Evolutionary conservation across 2,113 vertebrate species (phyloP), one percentile per base, ranked within the genome.

Genomic region (Echinops telfairi): DNA sequence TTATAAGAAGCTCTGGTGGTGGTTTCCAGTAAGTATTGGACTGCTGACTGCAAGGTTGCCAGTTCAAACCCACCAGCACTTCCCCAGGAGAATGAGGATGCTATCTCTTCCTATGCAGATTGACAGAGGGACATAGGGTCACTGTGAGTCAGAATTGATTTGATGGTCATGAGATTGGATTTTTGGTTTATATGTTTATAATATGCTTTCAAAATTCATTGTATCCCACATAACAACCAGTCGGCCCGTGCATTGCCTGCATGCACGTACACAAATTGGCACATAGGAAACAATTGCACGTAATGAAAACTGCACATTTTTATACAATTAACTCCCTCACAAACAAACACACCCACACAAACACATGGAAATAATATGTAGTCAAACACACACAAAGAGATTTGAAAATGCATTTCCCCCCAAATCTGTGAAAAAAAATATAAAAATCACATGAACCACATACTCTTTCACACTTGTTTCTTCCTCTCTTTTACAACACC

Each of bases 301-400:
- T 17, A 84, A 60, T 53, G 78, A 91, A 95, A 92, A 71, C 81
- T 73, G 89, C 77, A 86, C 58, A 94, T 92, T 91, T 92, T 95
- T 87, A 58, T 71, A 78, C 2, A 70, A 29, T 78, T 94, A 27
- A 89, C 43, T 86, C n/a, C 79, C 78, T 96, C 68, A 89, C 83
- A 92, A 94, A 94, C 77, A 96, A 94, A 94, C 60, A 92, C 92
- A 91, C 86, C 89, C 91, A 87, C 82, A 86, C 27, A 82, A 90
- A 96, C 93, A 95, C 77, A 94, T 87, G 80, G 81, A 92, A 96
- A 75, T 78, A 95, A 90, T 94, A 95, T 89, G 66, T 20, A 90
- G 38, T 38, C 58, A 78, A 83, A 88, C 64, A 86, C 80, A 95
- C 47, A 47, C 64, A 88, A 86, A 81, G 53, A 92, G 10, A 81